These are phyloP conservation scores for Ceratosolen solmsi DNA, from an alignment of 1,140 invertebrate genomes.

Conservation along the genomic window DNA sequence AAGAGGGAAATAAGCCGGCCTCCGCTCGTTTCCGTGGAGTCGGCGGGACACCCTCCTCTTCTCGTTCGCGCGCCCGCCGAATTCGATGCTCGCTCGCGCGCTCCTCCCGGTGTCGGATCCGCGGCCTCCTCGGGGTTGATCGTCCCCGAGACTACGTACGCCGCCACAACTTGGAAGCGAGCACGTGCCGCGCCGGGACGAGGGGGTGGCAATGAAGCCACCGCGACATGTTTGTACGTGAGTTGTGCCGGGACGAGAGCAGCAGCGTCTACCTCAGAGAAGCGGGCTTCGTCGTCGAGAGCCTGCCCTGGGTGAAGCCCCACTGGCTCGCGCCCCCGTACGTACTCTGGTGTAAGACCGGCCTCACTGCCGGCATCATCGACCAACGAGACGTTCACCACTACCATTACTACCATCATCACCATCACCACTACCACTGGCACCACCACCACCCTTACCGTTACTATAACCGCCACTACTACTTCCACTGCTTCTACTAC, in stretches of 20 bases:
- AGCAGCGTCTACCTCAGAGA: constrained; percentile 50
- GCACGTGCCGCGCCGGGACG: neutral
- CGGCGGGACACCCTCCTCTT: neutral
- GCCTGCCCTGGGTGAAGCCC: constrained; percentile 52
- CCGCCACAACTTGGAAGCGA: neutral
- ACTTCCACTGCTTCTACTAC: constrained; percentile 26
- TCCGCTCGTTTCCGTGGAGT: neutral
- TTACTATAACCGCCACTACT: neutral
- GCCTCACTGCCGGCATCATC: neutral
- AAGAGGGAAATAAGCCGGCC: neutral
- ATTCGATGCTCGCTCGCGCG: neutral
- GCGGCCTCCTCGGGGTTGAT: neutral
- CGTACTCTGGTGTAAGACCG: constrained; percentile 64
- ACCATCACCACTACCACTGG: constrained; percentile 12
- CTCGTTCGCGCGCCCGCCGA: neutral
- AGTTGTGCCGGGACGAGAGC: constrained; percentile 63
- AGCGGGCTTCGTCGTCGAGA: constrained; percentile 15
- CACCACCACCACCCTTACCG: neutral
- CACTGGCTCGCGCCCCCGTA: constrained; percentile 56
- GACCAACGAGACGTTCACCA: constrained; percentile 27
- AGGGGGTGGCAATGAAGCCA: constrained; percentile 39
- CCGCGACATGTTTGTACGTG: constrained; percentile 70
- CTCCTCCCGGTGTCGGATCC: too few species aligned
- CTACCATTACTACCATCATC: constrained; percentile 33
- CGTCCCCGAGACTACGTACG: neutral